phyloP scores from a whole-genome alignment of 2,113 vertebrate species.

The Tautogolabrus adspersus region DNA sequence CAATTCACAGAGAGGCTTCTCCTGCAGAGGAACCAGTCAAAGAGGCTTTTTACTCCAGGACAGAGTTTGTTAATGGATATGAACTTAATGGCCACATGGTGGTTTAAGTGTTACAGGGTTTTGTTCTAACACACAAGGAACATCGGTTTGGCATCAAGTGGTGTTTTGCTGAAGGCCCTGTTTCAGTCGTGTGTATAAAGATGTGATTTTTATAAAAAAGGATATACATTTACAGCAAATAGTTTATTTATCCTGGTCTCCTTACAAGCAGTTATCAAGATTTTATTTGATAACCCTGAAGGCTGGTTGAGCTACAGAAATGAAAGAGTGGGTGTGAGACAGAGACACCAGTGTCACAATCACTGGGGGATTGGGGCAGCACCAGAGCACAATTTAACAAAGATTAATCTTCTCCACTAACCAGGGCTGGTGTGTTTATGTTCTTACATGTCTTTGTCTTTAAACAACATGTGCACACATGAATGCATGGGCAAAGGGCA shows the following conservation, averaged over 20 bases:
- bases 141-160: not conserved
- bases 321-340: conserved; percentile 35
- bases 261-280: conserved; percentile 7
- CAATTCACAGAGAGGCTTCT: conserved; percentile 25
- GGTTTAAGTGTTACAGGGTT: conserved; percentile 24
- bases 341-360: conserved; percentile 36
- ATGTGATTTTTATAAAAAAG: not conserved
- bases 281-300: conserved; percentile 13
- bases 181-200: not conserved
- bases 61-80: conserved; percentile 24
- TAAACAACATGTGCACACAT: conserved; percentile 12
- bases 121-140: not conserved
- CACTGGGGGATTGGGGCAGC: conserved; percentile 24
- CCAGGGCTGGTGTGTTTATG: conserved; percentile 42
- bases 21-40: conserved; percentile 30
- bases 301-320: conserved; percentile 17
- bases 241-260: conserved; percentile 5
- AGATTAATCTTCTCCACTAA: conserved; percentile 66
- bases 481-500: not conserved
- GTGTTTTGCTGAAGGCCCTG: not conserved
- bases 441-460: conserved; percentile 30
- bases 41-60: conserved; percentile 7
- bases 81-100: not conserved
- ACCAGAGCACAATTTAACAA: conserved; percentile 47
- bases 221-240: no score